A percentile compares a stretch with the other conserved stretches of the same genome.
Conservation (phyloP, 1,140 invertebrate species). For the Mizuhopecten yessoensis region DNA sequence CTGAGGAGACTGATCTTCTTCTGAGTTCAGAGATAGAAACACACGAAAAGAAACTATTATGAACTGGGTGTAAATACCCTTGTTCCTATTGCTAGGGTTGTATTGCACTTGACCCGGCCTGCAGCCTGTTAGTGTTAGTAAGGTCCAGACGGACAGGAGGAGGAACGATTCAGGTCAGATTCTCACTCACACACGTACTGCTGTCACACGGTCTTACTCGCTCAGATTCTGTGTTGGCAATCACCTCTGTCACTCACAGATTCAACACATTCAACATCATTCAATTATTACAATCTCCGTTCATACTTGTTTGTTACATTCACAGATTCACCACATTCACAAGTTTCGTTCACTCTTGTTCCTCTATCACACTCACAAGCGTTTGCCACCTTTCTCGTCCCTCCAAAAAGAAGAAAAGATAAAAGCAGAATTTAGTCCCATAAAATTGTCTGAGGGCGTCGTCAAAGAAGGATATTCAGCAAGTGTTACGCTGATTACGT, state of each 20-base stretch:
- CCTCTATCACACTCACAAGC: background rate
- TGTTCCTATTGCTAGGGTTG: conserved; percentile 54
- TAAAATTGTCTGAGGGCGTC: background rate
- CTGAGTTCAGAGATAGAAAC: conserved; percentile 91
- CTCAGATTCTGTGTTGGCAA: background rate
- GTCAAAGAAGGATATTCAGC: too few relatives aligned
- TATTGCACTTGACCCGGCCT: conserved; percentile 65
- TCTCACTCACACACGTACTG: background rate
- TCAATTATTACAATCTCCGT: background rate
- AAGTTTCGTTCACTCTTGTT: background rate
- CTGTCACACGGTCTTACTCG: background rate
- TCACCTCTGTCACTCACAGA: background rate
- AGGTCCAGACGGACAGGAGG: conserved; percentile 44
- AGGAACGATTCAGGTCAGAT: background rate
- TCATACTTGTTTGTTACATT: background rate
- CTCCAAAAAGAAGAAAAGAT: conserved; percentile 32
- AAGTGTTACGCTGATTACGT: too few relatives aligned
- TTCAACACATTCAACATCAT: background rate
- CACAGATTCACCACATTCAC: background rate
- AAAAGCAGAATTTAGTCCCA: background rate
- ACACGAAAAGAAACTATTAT: conserved; percentile 90
- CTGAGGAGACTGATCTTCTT: conserved; percentile 82
- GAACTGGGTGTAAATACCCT: conserved; percentile 62
- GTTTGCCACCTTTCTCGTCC: conserved; percentile 19
- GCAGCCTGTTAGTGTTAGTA: conserved; percentile 65